Base-by-base conservation (phyloP, 2,888 invertebrate species). In the Lithophane leautieri region DNA sequence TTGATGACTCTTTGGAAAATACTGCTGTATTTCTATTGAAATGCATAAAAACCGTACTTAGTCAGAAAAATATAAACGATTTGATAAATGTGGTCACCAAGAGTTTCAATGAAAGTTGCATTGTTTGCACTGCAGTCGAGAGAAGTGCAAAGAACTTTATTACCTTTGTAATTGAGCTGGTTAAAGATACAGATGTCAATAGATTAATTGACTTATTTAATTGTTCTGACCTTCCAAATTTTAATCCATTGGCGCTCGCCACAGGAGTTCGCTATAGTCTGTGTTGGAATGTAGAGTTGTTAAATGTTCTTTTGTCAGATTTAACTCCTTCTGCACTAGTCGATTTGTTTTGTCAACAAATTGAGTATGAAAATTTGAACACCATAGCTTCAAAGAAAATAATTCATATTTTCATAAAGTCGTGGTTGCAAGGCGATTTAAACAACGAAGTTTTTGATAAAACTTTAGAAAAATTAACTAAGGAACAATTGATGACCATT, bases 191-290 rank as follows among this genome's bases (percentile, higher is more conserved):
- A 44, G 72, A 74, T n/a, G 56, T 19, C n/a, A 60, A 44, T n/a
- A 75, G 44, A 63, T 44, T 82, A 28, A 67, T 63, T 19, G 63
- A 75, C 47, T 50, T 82, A 34, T 73, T 79, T 40, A 56, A 63
- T 7, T 82, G 82, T 25, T 68, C 56, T 63, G 82, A 82, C 63
- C 63, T 81, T 34, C 81, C 81, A 52, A 22, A 14, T 8, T 75
- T 28, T 68, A 82, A 81, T 73, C 69, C 81, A 14, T 54, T 82
- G 14, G 62, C 34, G 25, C 47, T 69, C 16, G 34, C 61, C 19
- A 60, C 56, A 40, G 47, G 54, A 68, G 47, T 50, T 16, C 44
- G 60, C 11, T 19, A 28, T 14, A 62, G 22, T 40, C 28, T 67
- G 6, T 7, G 16, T 52, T 40, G 54, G 22, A 76, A 78, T 42